Evolutionary conservation across 2,113 vertebrate genomes (phyloP).

Genomic region (Alligator sinensis): DNA sequence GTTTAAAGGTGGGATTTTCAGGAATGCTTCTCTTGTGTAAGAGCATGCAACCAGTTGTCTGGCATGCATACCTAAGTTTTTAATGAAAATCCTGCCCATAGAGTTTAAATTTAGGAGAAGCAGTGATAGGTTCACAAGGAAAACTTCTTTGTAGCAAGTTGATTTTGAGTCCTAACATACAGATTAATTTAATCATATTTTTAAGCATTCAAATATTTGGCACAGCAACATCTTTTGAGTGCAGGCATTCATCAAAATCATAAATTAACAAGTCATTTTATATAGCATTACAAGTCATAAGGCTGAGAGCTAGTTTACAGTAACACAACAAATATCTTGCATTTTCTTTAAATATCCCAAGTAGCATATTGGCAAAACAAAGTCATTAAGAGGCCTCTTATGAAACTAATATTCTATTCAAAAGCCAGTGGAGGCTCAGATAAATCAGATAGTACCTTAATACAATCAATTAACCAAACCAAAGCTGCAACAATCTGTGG

Average conservation of each 20-base stretch:
- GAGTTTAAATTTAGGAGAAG: background rate
- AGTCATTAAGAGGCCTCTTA: background rate
- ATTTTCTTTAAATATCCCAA: background rate
- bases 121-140: background rate
- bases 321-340: background rate
- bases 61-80: background rate
- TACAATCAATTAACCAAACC: slow-evolving; percentile 92
- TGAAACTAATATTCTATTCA: background rate
- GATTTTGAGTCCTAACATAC: background rate
- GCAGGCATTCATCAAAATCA: background rate
- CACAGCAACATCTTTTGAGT: background rate
- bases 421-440: background rate
- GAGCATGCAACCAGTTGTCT: background rate
- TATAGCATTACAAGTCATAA: background rate
- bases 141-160: background rate
- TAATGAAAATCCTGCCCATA: background rate
- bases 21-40: background rate
- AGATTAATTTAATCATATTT: background rate
- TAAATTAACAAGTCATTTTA: background rate
- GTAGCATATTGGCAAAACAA: background rate
- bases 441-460: slow-evolving; percentile 85
- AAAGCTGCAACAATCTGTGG: slow-evolving; percentile 93
- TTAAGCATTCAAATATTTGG: background rate
- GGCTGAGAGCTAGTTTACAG: background rate
- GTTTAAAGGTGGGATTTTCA: background rate